Conservation (phyloP, 2,797 vertebrate genomes). For the Pangasius krempfi region DNA sequence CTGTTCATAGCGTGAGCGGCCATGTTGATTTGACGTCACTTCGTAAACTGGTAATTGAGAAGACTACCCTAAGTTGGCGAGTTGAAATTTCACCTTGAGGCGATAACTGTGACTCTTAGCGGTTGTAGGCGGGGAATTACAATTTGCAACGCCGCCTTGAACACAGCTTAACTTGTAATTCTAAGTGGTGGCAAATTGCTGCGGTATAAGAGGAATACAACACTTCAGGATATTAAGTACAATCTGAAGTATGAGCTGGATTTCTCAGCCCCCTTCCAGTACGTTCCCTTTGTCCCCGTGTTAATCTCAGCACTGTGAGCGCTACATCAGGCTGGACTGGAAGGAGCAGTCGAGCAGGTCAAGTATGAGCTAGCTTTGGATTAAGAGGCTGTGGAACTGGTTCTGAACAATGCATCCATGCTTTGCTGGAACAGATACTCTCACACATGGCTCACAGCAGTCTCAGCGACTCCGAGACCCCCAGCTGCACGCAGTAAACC, state of each 20-base stretch:
- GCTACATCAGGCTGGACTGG: conserved; percentile 65
- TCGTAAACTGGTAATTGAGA: background rate
- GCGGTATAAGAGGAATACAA: background rate
- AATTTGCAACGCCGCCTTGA: too few relatives aligned
- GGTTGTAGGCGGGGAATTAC: too few relatives aligned
- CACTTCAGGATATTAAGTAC: background rate
- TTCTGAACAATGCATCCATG: conserved; percentile 65
- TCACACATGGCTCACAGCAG: background rate
- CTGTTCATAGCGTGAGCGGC: too few relatives aligned
- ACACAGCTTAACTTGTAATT: too few relatives aligned
- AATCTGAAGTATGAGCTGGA: background rate
- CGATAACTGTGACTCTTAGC: too few relatives aligned
- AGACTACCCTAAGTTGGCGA: too few relatives aligned
- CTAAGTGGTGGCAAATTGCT: background rate
- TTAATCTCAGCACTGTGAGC: conserved; percentile 8
- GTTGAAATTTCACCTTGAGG: too few relatives aligned
- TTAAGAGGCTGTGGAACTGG: conserved; percentile 69
- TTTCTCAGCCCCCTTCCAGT: background rate
- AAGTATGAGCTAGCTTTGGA: conserved; percentile 70
- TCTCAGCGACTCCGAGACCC: conserved; percentile 14
- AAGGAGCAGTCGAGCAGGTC: conserved; percentile 76
- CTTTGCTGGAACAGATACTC: conserved; percentile 49
- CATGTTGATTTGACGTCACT: too few relatives aligned
- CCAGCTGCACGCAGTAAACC: conserved; percentile 17
- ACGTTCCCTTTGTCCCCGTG: conserved; percentile 8